Conservation (phyloP, 2,888 invertebrate species). For the Cactoblastis cactorum region DNA sequence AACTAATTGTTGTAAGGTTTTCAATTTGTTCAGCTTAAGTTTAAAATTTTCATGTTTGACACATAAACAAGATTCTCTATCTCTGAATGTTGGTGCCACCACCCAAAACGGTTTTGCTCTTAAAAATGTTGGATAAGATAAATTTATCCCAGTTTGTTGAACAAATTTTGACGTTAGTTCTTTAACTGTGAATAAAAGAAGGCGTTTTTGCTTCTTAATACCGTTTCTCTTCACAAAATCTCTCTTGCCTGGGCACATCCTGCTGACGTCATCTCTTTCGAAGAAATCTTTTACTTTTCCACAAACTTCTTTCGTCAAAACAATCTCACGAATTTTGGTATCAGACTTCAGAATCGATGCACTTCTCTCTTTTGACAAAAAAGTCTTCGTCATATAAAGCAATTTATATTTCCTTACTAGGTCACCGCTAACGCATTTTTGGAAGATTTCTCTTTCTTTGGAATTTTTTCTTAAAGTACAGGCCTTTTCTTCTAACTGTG, state of each 20-base stretch:
- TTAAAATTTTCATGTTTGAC: slow-evolving; percentile 20
- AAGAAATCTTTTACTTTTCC: slow-evolving; percentile 18
- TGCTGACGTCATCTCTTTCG: slow-evolving; percentile 24
- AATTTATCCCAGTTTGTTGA: slow-evolving; percentile 22
- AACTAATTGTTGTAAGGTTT: no score
- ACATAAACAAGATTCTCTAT: slow-evolving; percentile 26
- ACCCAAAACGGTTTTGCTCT: slow-evolving; percentile 28
- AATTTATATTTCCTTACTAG: slow-evolving; percentile 6
- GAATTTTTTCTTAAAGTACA: no score
- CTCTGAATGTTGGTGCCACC: slow-evolving; percentile 22
- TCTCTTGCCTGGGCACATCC: slow-evolving; percentile 27
- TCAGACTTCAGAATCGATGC: slow-evolving; percentile 5
- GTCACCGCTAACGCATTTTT: slow-evolving; percentile 16
- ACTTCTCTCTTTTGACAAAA: slow-evolving; percentile 10
- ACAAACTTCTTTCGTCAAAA: slow-evolving; percentile 3
- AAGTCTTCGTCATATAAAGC: slow-evolving; percentile 12
- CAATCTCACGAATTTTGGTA: slow-evolving; percentile 4
- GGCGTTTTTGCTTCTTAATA: slow-evolving; percentile 25
- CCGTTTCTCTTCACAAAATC: slow-evolving; percentile 23
- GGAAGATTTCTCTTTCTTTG: slow-evolving; percentile 19
- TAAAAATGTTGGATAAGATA: slow-evolving; percentile 23
- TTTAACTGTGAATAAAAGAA: slow-evolving; percentile 18
- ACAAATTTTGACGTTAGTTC: slow-evolving; percentile 18
- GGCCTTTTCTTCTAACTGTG: no score
- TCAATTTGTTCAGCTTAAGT: no score